A percentile compares a stretch with the other conserved stretches of the same genome.
phyloP scores from a whole-genome alignment of 2,797 vertebrate species.

The Mormyrus proboscirostris region DNA sequence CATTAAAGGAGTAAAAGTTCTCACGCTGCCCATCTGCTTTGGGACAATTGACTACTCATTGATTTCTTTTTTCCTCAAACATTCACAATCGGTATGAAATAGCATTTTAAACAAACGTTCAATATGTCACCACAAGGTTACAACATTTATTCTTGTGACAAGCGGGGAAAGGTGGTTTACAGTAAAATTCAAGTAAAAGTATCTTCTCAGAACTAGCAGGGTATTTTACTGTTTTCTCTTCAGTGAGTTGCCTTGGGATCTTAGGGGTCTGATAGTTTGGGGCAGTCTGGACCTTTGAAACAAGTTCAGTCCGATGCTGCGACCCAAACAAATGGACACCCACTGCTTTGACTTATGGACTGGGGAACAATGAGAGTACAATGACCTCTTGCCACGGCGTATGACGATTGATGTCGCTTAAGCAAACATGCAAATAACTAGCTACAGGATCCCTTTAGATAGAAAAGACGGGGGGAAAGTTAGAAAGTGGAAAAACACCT shows the following conservation, averaged over 20 bases:
- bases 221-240: slow-evolving; percentile 40
- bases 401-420: slow-evolving; percentile 39
- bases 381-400: slow-evolving; percentile 27
- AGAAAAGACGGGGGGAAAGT: slow-evolving; percentile 37
- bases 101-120: slow-evolving; percentile 49
- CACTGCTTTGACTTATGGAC: not conserved
- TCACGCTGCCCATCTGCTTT: slow-evolving; percentile 19
- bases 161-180: slow-evolving; percentile 58
- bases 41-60: slow-evolving; percentile 34
- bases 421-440: slow-evolving; percentile 52
- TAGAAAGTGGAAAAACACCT: slow-evolving; percentile 50
- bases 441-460: slow-evolving; percentile 38
- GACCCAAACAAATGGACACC: slow-evolving; percentile 15
- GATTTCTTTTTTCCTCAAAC: slow-evolving; percentile 33
- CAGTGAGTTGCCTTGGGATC: slow-evolving; percentile 40
- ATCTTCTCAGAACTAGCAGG: slow-evolving; percentile 31
- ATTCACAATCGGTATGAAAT: slow-evolving; percentile 52
- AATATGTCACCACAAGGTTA: slow-evolving; percentile 49
- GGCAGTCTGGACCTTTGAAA: slow-evolving; percentile 46
- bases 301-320: not conserved
- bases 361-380: slow-evolving; percentile 15
- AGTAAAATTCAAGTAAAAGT: slow-evolving; percentile 65
- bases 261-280: slow-evolving; percentile 45
- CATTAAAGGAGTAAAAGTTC: slow-evolving; percentile 21
- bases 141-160: slow-evolving; percentile 61